A percentile compares a stretch with the other conserved stretches of the same genome.
These are phyloP conservation scores for Phalloptychus januarius DNA, from an alignment of 2,797 vertebrate genomes.

Conservation along the genomic window DNA sequence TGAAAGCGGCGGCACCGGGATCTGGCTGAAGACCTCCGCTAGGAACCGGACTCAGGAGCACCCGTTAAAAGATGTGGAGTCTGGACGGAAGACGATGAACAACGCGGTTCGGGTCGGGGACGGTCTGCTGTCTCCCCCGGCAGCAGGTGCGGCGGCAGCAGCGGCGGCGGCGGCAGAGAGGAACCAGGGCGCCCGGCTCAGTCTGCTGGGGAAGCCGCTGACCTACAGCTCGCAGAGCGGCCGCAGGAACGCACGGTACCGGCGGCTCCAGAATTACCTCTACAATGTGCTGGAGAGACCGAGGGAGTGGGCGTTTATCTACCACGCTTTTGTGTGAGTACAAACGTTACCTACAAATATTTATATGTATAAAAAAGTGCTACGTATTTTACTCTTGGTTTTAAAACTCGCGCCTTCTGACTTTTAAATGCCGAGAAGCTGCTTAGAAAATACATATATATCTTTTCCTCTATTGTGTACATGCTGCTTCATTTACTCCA, in stretches of 20 bases:
- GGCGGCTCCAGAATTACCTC: slow-evolving; percentile 92
- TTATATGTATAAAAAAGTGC: too few species aligned
- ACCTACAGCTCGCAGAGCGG: slow-evolving; percentile 91
- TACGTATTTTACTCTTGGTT: background rate
- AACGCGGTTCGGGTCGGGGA: slow-evolving; percentile 77
- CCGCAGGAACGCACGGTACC: slow-evolving; percentile 94
- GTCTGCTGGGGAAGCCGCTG: slow-evolving; percentile 94
- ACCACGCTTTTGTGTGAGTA: slow-evolving; percentile 96
- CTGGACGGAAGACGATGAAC: slow-evolving; percentile 85
- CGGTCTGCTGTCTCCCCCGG: slow-evolving; percentile 73
- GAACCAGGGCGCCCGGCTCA: slow-evolving; percentile 94
- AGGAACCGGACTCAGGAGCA: slow-evolving; percentile 78
- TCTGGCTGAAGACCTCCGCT: slow-evolving; percentile 87
- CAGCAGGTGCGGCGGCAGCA: slow-evolving; percentile 66
- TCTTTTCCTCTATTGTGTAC: background rate
- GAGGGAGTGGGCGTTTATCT: slow-evolving; percentile 91
- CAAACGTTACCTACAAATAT: background rate
- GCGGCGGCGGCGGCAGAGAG: slow-evolving; percentile 78
- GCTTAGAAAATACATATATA: background rate
- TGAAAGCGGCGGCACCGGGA: slow-evolving; percentile 84
- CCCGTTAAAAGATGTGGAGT: slow-evolving; percentile 93
- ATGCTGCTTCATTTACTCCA: background rate
- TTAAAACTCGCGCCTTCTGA: background rate
- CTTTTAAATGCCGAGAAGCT: background rate
- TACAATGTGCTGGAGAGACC: slow-evolving; percentile 96